Conservation (phyloP, 2,888 invertebrate genomes). For the Philereme transversata region DNA sequence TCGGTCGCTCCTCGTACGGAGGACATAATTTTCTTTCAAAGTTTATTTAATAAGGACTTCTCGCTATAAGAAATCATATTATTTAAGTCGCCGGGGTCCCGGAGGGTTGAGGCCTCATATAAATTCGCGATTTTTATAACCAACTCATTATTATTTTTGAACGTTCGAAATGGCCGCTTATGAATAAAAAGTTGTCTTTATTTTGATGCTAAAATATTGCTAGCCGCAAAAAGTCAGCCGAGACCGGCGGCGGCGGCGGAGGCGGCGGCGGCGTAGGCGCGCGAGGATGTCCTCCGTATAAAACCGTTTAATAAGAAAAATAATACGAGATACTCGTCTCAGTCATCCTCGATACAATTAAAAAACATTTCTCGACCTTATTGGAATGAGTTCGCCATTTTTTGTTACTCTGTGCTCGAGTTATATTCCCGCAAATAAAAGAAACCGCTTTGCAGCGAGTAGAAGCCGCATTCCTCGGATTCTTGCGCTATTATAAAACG, state of each 20-base stretch:
- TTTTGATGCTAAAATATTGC: constrained; percentile 78
- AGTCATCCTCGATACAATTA: constrained; percentile 44
- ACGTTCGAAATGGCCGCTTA: constrained; percentile 69
- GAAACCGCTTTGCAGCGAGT: constrained; percentile 38
- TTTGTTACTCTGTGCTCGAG: constrained; percentile 32
- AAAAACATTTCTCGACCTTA: constrained; percentile 42
- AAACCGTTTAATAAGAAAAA: constrained; percentile 52
- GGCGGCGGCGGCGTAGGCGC: constrained; percentile 43
- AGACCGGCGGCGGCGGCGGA: constrained; percentile 43
- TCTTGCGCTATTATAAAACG: constrained; percentile 63
- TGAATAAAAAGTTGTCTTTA: constrained; percentile 77
- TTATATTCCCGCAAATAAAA: constrained; percentile 50
- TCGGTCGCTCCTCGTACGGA: constrained; percentile 59
- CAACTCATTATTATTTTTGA: constrained; percentile 78
- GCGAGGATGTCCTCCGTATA: constrained; percentile 35
- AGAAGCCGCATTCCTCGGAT: constrained; percentile 63
- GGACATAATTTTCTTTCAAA: constrained; percentile 78
- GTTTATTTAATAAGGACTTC: constrained; percentile 78
- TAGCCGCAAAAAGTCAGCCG: constrained; percentile 59
- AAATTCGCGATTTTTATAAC: constrained; percentile 80
- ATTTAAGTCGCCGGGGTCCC: constrained; percentile 57
- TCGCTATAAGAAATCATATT: constrained; percentile 78
- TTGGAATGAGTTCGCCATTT: constrained; percentile 32
- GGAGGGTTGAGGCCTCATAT: constrained; percentile 61
- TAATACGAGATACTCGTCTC: constrained; percentile 37